These are phyloP conservation scores for Nomada goodeniana DNA, from an alignment of 2,888 invertebrate species.

Conservation along the genomic window DNA sequence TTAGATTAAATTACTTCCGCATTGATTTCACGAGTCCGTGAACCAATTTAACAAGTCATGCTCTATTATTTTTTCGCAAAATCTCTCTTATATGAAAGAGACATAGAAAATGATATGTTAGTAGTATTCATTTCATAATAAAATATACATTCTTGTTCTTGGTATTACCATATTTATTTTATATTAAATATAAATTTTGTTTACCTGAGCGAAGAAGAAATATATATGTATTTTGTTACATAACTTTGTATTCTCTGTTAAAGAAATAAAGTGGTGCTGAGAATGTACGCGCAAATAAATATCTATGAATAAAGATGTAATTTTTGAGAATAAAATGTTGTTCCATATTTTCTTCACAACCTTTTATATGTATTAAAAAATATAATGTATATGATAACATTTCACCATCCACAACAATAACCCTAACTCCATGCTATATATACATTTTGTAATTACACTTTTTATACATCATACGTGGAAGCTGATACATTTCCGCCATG, in stretches of 20 bases:
- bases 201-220: not conserved
- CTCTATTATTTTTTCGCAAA: slow-evolving; percentile 49
- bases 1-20: slow-evolving; percentile 51
- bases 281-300: no score
- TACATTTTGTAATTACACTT: slow-evolving; percentile 33
- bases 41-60: slow-evolving; percentile 51
- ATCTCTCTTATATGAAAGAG: slow-evolving; percentile 46
- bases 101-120: slow-evolving; percentile 41
- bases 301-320: no score
- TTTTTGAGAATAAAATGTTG: not conserved
- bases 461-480: slow-evolving; percentile 93
- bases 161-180: slow-evolving; percentile 12
- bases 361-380: slow-evolving; percentile 20
- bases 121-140: slow-evolving; percentile 37
- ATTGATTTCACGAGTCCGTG: slow-evolving; percentile 41
- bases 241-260: not conserved
- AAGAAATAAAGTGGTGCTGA: not conserved
- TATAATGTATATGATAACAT: slow-evolving; percentile 34
- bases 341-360: not conserved
- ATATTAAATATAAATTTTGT: not conserved
- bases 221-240: not conserved
- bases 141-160: slow-evolving; percentile 10
- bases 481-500: slow-evolving; percentile 98
- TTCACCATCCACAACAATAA: slow-evolving; percentile 21
- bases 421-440: not conserved